These are phyloP conservation scores for Suricata suricatta DNA, from an alignment of 2,113 vertebrate species.

Conservation along the genomic window DNA sequence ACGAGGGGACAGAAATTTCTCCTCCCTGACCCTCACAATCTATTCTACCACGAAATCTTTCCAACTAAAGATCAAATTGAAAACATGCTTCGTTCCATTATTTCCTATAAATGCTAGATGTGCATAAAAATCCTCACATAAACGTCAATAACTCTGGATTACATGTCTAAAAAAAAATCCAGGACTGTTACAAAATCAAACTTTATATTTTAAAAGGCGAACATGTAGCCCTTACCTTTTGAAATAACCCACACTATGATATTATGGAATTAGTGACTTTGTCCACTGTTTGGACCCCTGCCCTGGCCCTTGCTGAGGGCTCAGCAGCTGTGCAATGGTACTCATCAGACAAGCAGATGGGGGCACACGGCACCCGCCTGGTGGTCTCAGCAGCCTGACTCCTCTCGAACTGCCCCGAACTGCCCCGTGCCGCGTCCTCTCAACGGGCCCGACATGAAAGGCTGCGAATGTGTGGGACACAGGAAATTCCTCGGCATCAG, in stretches of 20 bases:
- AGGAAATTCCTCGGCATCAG: not conserved
- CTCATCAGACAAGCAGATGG: not conserved
- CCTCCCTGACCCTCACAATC: not conserved
- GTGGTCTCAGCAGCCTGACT: not conserved
- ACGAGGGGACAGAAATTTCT: not conserved
- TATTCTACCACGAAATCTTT: not conserved
- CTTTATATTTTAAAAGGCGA: not conserved
- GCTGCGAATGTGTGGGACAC: accelerated
- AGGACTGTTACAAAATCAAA: not conserved
- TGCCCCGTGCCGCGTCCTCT: too few species aligned
- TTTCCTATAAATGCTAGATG: not conserved
- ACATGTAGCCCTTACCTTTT: not conserved
- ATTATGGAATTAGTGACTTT: not conserved
- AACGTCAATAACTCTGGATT: not conserved
- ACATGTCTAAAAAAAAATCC: not conserved
- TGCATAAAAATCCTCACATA: not conserved
- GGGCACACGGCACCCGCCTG: not conserved
- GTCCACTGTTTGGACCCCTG: not conserved
- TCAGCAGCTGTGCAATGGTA: accelerated
- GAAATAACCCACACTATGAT: not conserved
- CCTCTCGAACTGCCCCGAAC: not conserved
- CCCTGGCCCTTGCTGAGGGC: accelerated
- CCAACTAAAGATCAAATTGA: not conserved
- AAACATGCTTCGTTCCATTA: not conserved
- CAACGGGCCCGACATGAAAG: not conserved